phyloP scores from a whole-genome alignment of 1,140 invertebrate genomes.

The Fopius arisanus region DNA sequence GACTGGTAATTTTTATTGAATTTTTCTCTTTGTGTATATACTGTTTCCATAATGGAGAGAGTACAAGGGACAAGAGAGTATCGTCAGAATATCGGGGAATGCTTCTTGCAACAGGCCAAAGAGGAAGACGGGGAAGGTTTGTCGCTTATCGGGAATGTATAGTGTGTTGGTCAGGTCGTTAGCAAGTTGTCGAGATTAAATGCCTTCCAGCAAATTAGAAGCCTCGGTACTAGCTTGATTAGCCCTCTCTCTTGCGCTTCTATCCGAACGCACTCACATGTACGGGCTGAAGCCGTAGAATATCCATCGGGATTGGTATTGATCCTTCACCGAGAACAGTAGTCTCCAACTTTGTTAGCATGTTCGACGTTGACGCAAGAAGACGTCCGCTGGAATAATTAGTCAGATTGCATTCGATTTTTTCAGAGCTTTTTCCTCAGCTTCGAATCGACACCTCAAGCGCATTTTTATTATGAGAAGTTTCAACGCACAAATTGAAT shows the following conservation, averaged over 20 bases:
- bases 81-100: conserved; percentile 34
- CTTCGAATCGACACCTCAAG: too few relatives aligned
- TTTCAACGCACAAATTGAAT: too few relatives aligned
- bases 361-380: not conserved
- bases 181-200: conserved; percentile 66
- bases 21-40: too few relatives aligned
- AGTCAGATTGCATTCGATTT: not conserved
- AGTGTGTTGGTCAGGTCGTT: conserved; percentile 64
- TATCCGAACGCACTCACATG: not conserved
- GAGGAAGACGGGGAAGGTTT: conserved; percentile 25
- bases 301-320: conserved; percentile 16
- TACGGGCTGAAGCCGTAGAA: not conserved
- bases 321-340: not conserved
- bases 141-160: conserved; percentile 63
- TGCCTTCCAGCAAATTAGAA: conserved; percentile 63
- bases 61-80: not conserved
- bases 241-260: conserved; percentile 32
- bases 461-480: too few relatives aligned
- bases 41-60: too few relatives aligned
- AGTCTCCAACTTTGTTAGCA: not conserved
- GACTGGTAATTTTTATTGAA: too few relatives aligned
- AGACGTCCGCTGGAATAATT: not conserved
- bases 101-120: conserved; percentile 53
- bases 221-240: conserved; percentile 56
- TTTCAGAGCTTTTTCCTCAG: not conserved